Evolutionary conservation across 2,888 invertebrate species (phyloP).

Genomic region (Tiliacea citrago): DNA sequence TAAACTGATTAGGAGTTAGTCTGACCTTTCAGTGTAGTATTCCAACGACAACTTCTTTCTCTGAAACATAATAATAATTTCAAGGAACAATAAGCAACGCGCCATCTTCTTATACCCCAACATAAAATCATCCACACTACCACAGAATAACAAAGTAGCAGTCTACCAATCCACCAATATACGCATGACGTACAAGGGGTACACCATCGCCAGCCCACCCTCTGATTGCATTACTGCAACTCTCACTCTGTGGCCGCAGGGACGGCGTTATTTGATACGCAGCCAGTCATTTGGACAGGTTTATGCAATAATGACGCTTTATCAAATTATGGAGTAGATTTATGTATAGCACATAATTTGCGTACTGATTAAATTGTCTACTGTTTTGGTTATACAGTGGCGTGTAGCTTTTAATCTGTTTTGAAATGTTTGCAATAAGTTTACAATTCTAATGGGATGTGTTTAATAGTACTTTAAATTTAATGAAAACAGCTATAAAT

Average conservation of each 20-base stretch:
- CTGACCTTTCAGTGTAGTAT: neutral
- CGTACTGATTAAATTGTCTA: constrained; percentile 18
- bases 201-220: constrained; percentile 33
- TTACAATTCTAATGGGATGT: neutral
- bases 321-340: constrained; percentile 55
- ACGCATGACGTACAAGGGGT: constrained; percentile 27
- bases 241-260: constrained; percentile 55
- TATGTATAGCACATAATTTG: constrained; percentile 33
- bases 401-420: neutral
- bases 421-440: neutral
- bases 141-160: constrained; percentile 43
- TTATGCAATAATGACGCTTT: constrained; percentile 58
- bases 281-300: constrained; percentile 60
- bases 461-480: too few relatives aligned
- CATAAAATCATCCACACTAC: constrained; percentile 3
- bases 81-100: neutral
- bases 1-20: neutral
- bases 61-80: neutral
- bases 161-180: constrained; percentile 24
- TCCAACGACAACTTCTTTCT: neutral
- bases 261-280: constrained; percentile 58
- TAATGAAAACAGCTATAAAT: too few relatives aligned
- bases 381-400: constrained; percentile 5
- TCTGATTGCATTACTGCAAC: constrained; percentile 64
- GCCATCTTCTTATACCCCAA: neutral